These are phyloP conservation scores for Prorops nasuta DNA, from an alignment of 1,140 invertebrate species.

Conservation along the genomic window DNA sequence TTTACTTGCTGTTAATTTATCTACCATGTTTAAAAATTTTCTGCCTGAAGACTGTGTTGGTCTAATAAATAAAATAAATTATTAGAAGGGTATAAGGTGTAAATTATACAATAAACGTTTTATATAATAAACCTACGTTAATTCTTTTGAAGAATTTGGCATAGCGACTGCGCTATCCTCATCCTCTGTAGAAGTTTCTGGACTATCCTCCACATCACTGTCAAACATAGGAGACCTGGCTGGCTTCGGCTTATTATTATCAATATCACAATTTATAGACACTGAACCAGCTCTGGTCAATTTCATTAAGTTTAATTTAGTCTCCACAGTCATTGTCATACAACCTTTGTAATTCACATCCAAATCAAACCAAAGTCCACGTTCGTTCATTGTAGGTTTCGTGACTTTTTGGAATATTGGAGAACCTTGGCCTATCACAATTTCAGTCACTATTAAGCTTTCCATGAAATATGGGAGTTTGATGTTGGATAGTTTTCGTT, in stretches of 20 bases:
- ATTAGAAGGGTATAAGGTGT: neutral
- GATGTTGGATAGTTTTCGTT: slow-evolving; percentile 83
- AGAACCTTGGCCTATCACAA: slow-evolving; percentile 73
- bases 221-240: slow-evolving; percentile 66
- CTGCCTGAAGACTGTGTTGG: slow-evolving; percentile 61
- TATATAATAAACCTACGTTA: slow-evolving; percentile 35
- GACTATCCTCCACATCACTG: slow-evolving; percentile 88
- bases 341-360: slow-evolving; percentile 87
- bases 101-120: too few relatives aligned
- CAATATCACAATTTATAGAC: slow-evolving; percentile 13
- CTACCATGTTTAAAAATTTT: slow-evolving; percentile 83
- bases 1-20: slow-evolving; percentile 86
- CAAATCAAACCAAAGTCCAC: slow-evolving; percentile 91
- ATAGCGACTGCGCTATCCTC: slow-evolving; percentile 55
- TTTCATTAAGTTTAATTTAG: slow-evolving; percentile 92
- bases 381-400: slow-evolving; percentile 76
- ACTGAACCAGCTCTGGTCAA: slow-evolving; percentile 58
- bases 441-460: slow-evolving; percentile 72
- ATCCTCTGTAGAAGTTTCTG: slow-evolving; percentile 87
- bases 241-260: slow-evolving; percentile 20
- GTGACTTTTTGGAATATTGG: slow-evolving; percentile 75
- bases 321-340: slow-evolving; percentile 88
- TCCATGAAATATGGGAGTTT: slow-evolving; percentile 89
- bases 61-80: slow-evolving; percentile 29
- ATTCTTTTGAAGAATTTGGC: slow-evolving; percentile 38